These are phyloP conservation scores for Cyrtodaria siliqua DNA, from an alignment of 2,888 invertebrate genomes.

Conservation along the genomic window DNA sequence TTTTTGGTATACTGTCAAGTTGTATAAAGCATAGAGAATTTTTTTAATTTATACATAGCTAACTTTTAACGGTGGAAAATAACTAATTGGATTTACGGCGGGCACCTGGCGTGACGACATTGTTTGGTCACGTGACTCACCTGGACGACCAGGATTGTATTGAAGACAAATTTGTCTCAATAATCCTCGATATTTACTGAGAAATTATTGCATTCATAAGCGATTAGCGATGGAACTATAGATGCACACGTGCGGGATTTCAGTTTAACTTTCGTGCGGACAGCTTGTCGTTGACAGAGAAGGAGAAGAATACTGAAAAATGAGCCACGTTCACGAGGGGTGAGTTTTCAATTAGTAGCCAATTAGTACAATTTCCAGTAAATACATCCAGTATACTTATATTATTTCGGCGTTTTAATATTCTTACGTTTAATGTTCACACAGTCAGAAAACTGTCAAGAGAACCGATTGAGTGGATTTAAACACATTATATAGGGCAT, in stretches of 20 bases:
- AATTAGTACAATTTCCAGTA: no score
- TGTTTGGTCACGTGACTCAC: constrained; percentile 81
- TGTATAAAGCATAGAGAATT: no score
- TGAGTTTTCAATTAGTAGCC: constrained; percentile 46
- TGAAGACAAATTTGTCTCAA: constrained; percentile 26
- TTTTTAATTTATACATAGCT: no score
- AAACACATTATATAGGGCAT: no score
- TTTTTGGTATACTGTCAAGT: no score
- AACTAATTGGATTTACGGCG: not conserved
- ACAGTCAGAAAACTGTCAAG: no score
- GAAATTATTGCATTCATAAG: constrained; percentile 30
- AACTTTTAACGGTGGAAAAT: no score
- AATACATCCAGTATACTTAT: no score
- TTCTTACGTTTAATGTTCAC: no score
- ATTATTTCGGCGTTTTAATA: no score
- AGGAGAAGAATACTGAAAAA: constrained; percentile 41
- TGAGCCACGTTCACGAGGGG: constrained; percentile 78
- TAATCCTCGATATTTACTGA: constrained; percentile 38
- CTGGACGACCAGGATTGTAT: constrained; percentile 71
- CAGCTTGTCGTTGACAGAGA: constrained; percentile 10
- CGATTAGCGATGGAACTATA: constrained; percentile 35
- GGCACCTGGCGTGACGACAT: constrained; percentile 59
- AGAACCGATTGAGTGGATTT: no score
- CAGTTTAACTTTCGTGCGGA: not conserved
- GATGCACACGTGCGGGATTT: not conserved